Conservation (phyloP, 2,113 vertebrate species). For the Halichoerus grypus region DNA sequence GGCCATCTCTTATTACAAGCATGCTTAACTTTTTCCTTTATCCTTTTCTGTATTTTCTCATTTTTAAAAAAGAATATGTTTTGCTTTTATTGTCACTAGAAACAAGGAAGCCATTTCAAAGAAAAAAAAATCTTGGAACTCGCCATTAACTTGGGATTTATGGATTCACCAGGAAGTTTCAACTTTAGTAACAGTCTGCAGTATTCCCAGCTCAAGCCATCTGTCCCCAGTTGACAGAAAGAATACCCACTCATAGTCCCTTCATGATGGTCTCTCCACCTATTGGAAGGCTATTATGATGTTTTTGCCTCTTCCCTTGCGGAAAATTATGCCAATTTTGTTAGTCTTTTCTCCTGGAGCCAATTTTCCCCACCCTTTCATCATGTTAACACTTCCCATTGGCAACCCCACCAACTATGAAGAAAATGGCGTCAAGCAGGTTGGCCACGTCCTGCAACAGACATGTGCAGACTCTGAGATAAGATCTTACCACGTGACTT, state of each 20-base stretch:
- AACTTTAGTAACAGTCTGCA: neutral
- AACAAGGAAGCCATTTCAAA: neutral
- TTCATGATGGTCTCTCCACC: neutral
- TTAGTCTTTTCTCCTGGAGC: constrained; percentile 21
- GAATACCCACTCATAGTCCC: neutral
- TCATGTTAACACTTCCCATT: neutral
- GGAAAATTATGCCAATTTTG: constrained; percentile 57
- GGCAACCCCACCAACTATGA: neutral
- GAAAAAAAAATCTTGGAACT: neutral
- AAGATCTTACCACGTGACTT: neutral
- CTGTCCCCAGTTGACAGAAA: neutral
- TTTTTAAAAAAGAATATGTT: neutral
- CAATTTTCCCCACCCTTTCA: constrained; percentile 5
- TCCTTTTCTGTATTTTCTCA: neutral
- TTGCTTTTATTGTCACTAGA: neutral
- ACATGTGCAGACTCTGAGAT: constrained; percentile 17
- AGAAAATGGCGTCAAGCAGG: constrained; percentile 21
- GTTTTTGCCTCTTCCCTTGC: neutral
- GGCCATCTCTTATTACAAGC: neutral
- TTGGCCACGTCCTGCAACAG: neutral
- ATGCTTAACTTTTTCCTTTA: neutral
- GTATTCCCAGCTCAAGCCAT: neutral
- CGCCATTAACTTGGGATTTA: neutral
- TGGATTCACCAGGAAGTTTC: neutral
- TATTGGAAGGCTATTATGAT: neutral